Conservation (phyloP, 2,113 vertebrate species). For the Seriola rivoliana region DNA sequence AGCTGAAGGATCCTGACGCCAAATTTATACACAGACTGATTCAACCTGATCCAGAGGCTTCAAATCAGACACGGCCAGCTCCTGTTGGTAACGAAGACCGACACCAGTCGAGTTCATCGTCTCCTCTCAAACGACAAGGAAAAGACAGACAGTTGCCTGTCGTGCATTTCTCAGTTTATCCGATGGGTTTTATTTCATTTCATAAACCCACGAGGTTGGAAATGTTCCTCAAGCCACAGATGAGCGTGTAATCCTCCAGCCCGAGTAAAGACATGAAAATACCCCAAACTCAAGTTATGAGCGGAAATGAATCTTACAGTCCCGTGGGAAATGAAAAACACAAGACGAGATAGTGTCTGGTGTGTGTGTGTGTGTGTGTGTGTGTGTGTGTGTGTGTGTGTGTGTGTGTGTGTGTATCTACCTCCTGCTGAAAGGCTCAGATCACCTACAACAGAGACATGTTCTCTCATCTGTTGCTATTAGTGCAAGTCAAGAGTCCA, state of each 20-base stretch:
- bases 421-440: not conserved
- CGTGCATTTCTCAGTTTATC: constrained; percentile 16
- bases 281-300: constrained; percentile 16
- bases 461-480: not conserved
- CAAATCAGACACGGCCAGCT: not conserved
- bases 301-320: constrained; percentile 15
- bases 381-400: not conserved
- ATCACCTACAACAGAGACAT: not conserved
- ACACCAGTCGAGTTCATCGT: too few relatives aligned
- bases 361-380: not conserved
- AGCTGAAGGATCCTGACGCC: not conserved
- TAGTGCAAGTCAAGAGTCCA: not conserved
- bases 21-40: constrained; percentile 9
- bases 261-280: constrained; percentile 44
- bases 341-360: not conserved
- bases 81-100: too few relatives aligned
- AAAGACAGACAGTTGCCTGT: too few relatives aligned
- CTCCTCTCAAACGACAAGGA: too few relatives aligned
- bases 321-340: constrained; percentile 19
- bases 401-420: not conserved
- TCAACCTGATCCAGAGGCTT: not conserved
- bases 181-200: not conserved
- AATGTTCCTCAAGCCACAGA: constrained; percentile 18
- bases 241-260: constrained; percentile 8
- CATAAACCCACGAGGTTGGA: constrained; percentile 13